Percentiles rank a stretch among this genome's conserved stretches.
phyloP scores from a whole-genome alignment of 1,140 invertebrate species.

The Condylostylus longicornis region DNA sequence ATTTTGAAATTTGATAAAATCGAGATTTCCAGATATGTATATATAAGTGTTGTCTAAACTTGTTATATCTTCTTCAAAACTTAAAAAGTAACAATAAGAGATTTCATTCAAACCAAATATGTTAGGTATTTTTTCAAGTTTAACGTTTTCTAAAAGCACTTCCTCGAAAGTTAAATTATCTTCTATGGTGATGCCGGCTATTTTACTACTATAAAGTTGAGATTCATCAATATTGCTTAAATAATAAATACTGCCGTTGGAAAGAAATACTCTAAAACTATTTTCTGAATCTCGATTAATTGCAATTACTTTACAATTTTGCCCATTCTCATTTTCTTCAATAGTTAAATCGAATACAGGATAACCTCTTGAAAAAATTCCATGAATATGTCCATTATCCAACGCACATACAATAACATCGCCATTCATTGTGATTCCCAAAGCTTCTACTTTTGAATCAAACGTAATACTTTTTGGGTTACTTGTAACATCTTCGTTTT shows the following conservation, averaged over 20 bases:
- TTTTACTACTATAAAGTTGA: conserved; percentile 12
- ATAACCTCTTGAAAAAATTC: conserved; percentile 22
- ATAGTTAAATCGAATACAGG: conserved; percentile 17
- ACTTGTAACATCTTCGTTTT: conserved; percentile 22
- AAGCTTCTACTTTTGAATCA: conserved; percentile 18
- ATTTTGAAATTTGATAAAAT: conserved; percentile 9
- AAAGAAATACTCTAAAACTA: conserved; percentile 20
- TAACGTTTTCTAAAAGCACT: conserved; percentile 17
- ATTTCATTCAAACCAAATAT: conserved; percentile 9
- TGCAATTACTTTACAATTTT: conserved; percentile 13
- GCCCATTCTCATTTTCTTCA: conserved; percentile 14
- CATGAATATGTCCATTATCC: conserved; percentile 26
- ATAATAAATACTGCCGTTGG: conserved; percentile 25
- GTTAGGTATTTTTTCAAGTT: conserved; percentile 11
- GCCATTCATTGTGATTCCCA: conserved; percentile 20
- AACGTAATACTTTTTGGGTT: too few relatives aligned
- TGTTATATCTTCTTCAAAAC: conserved; percentile 12
- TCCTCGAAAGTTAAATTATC: conserved; percentile 15
- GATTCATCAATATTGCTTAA: conserved; percentile 24
- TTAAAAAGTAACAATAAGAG: conserved; percentile 11
- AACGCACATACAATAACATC: conserved; percentile 26
- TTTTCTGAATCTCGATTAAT: conserved; percentile 18
- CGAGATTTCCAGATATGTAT: conserved; percentile 6
- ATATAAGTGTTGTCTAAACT: not conserved
- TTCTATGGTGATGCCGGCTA: conserved; percentile 14